Base-by-base conservation (phyloP, 2,888 invertebrate species). In the Phalangium opilio region DNA sequence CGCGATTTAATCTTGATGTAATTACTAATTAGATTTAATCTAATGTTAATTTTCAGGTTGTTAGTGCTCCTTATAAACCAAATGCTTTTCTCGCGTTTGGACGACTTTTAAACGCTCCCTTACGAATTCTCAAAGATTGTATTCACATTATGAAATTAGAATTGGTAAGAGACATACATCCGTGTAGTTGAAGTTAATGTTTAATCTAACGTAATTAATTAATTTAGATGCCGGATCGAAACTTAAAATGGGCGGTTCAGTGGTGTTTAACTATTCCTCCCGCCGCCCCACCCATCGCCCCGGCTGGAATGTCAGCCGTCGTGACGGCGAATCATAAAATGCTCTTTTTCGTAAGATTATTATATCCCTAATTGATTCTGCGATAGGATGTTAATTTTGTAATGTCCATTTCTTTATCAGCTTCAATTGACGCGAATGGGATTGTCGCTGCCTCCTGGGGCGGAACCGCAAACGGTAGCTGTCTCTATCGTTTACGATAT, bases 231-330 rank as follows among this genome's bases (percentile, higher is more conserved):
- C 63, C 64, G 11, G 66, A 66, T 50, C 58, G 62, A 5, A 44
- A 47, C 5, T 40, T 55, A 15, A 56, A 56, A 42, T 95, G 93
- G 93, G 75, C 79, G 41, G 80, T 90, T 48, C 86, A 87, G 66
- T 83, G 87, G 79, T 86, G 90, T 67, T 74, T 93, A 63, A 77
- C 91, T 48, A 83, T 90, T 58, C 90, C 93, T 49, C 90, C 90
- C 1, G 81, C 85, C 35, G 79, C 81, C 14, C 75, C 77, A 21
- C 84, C 81, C 45, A 83, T 90, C 59, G 82, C 87, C 56, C 87
- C 90, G n/a, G 80, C 81, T 45, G 90, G 91, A 8, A 83, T 82
- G 68, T 79, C 86, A 20, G 87, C 85, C 43, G 81, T 91, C 57
- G 73, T 89, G 50, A 79, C 84, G 55, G 81, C 82, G 57, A 79